A percentile compares a stretch with the other conserved stretches of the same genome.
phyloP scores from a whole-genome alignment of 2,888 invertebrate genomes.

The Mesorhabditis sp. region DNA sequence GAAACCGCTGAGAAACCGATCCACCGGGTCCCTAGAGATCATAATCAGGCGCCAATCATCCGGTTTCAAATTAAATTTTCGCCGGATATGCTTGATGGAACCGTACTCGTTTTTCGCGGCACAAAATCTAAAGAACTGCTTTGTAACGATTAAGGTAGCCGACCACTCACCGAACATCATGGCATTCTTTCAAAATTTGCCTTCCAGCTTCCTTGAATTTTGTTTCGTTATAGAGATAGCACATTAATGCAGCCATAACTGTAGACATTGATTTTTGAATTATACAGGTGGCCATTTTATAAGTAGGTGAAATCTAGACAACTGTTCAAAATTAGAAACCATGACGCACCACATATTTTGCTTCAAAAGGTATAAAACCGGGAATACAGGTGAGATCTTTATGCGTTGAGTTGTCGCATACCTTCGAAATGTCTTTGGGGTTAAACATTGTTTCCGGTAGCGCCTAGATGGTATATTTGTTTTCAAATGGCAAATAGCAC shows the following conservation, averaged over 20 bases:
- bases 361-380: conserved; percentile 16
- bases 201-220: conserved; percentile 21
- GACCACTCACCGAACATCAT: conserved; percentile 17
- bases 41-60: conserved; percentile 31
- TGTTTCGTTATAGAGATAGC: conserved; percentile 35
- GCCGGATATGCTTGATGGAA: background rate
- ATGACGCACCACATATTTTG: conserved; percentile 11
- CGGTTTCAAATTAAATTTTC: background rate
- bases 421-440: conserved; percentile 15
- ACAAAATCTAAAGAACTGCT: background rate
- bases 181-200: conserved; percentile 22
- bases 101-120: background rate
- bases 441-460: conserved; percentile 9
- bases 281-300: conserved; percentile 41
- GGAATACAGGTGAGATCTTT: conserved; percentile 14
- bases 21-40: conserved; percentile 49
- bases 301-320: conserved; percentile 33
- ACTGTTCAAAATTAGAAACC: background rate
- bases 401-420: background rate
- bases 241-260: conserved; percentile 42
- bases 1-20: conserved; percentile 50
- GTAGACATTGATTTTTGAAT: conserved; percentile 51
- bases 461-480: conserved; percentile 14
- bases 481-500: background rate
- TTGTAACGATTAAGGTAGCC: background rate